Percentiles rank a stretch among this genome's conserved stretches.
These are phyloP conservation scores for Pseudomyrmex flavicornis DNA, from an alignment of 1,140 invertebrate genomes.

Conservation along the genomic window DNA sequence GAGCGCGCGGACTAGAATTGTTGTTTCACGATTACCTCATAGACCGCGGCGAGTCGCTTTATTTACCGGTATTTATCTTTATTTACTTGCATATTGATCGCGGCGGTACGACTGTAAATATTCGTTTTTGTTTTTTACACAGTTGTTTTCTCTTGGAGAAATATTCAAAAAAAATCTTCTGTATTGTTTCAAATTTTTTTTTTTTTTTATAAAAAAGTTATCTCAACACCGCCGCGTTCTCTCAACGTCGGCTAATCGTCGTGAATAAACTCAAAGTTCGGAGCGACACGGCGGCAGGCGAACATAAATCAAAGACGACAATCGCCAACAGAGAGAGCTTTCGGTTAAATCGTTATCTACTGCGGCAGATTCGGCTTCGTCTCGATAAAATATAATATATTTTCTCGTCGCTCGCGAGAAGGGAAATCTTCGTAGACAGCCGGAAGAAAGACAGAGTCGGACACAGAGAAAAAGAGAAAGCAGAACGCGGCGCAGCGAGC, in stretches of 20 bases:
- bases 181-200: neutral
- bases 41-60: conserved; percentile 55
- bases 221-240: neutral
- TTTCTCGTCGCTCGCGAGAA: conserved; percentile 30
- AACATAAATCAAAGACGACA: conserved; percentile 49
- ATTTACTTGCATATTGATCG: neutral
- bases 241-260: conserved; percentile 26
- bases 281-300: neutral
- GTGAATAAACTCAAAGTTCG: conserved; percentile 20
- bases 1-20: conserved; percentile 55
- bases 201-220: neutral
- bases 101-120: neutral
- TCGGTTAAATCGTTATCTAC: conserved; percentile 16
- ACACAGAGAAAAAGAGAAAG: conserved; percentile 29
- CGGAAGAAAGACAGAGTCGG: conserved; percentile 6
- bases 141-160: neutral
- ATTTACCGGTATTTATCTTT: too few relatives aligned
- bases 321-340: conserved; percentile 15
- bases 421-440: conserved; percentile 18
- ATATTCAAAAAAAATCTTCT: neutral
- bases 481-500: neutral
- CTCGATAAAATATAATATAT: conserved; percentile 42
- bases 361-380: neutral
- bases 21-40: conserved; percentile 66
- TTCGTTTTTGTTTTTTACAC: neutral